A percentile compares a stretch with the other conserved stretches of the same genome.
Evolutionary conservation across 2,888 invertebrate genomes (phyloP).

Genomic region (Caenorhabditis sinica): DNA sequence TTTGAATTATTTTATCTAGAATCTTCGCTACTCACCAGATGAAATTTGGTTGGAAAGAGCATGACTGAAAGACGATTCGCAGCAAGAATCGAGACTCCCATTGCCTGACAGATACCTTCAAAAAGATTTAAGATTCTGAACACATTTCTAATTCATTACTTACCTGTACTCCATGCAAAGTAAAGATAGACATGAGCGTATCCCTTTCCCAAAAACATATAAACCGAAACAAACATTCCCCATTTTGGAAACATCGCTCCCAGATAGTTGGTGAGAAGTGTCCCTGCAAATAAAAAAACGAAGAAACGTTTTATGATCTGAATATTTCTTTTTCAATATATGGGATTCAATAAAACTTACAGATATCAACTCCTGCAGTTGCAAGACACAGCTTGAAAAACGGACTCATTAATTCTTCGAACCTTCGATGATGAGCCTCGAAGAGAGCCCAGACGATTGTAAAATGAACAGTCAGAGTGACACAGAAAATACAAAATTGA

Average conservation of each 20-base stretch:
- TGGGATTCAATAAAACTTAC: constrained; percentile 27
- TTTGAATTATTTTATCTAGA: background rate
- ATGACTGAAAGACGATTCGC: constrained; percentile 58
- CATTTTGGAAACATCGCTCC: constrained; percentile 62
- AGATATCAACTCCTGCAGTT: constrained; percentile 58
- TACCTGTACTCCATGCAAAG: constrained; percentile 59
- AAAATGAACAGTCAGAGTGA: constrained; percentile 51
- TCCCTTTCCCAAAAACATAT: constrained; percentile 44
- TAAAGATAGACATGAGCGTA: constrained; percentile 56
- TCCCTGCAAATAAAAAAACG: constrained; percentile 34
- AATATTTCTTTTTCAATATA: background rate
- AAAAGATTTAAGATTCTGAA: background rate
- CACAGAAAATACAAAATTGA: constrained; percentile 41
- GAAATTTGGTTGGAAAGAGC: constrained; percentile 51
- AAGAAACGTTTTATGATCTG: background rate
- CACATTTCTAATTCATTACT: background rate
- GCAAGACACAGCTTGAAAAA: constrained; percentile 60
- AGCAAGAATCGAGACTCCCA: constrained; percentile 51
- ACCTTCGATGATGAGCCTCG: constrained; percentile 47
- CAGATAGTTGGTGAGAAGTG: constrained; percentile 52
- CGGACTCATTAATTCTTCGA: constrained; percentile 50
- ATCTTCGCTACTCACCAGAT: constrained; percentile 23
- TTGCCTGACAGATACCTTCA: constrained; percentile 53
- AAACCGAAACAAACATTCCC: constrained; percentile 48
- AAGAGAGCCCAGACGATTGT: constrained; percentile 49